Base-by-base conservation (phyloP, 2,888 invertebrate genomes). In the Sycophila texana region DNA sequence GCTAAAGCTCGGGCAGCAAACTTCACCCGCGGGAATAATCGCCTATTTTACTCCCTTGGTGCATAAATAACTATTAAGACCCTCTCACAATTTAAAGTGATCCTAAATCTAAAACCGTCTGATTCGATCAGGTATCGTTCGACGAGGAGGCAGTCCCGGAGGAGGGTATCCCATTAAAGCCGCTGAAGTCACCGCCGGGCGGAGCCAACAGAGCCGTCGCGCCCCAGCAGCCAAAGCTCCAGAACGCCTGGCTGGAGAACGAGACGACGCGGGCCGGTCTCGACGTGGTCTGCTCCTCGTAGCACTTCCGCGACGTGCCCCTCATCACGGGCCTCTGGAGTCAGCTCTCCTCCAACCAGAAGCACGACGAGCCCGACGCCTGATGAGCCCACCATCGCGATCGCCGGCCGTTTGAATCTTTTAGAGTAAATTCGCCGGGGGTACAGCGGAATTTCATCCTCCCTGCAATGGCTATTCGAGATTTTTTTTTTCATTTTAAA, bases 291-390 rank as follows among this genome's bases (percentile, higher is more conserved):
- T 77, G 77, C 57, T 74, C 77, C 26, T 77, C 80, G 81, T 81
- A 81, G 81, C 81, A 83, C 82, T 89, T 88, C 84, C 86, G 75
- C 2, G 81, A 81, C 72, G 88, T 89, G 67, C 89, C 89, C 16
- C 84, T 89, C 61, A 88, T 89, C 82, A 89, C 89, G 39, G 87
- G 87, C 49, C 85, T 89, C 61, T 89, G 89, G 89, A 87, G 86
- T 84, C 88, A 88, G 71, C 81, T 89, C 10, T 65, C 79, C 20
- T 63, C 74, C 30, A 57, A 22, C 18, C 74, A 72, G 39, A 12
- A 53, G 13, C 68, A 39, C 20, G 20, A 30, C 39, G 39, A 39
- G 39, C 57, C 18, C 18, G 20, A 20, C 18, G 57, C 18, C 57
- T 58, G 57, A 58, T 58, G 57, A 58, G 20, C 7, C 20, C 12